phyloP scores from a whole-genome alignment of 2,113 vertebrate genomes.

The Cynocephalus volans region DNA sequence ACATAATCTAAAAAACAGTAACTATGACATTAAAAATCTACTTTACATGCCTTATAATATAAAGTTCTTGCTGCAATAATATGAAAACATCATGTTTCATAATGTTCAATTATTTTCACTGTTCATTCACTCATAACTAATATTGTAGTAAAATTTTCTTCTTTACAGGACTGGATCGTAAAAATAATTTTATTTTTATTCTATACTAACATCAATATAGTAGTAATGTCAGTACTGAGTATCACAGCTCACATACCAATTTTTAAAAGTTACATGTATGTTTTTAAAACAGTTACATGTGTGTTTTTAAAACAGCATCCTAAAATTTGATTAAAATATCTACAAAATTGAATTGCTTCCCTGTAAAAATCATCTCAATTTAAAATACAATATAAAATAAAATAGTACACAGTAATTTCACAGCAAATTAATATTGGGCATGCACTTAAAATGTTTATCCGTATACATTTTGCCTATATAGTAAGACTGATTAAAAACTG shows the following conservation, averaged over 20 bases:
- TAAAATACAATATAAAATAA: constrained; percentile 48
- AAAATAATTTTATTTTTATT: constrained; percentile 1
- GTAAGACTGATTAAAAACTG: constrained; percentile 18
- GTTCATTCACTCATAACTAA: background rate
- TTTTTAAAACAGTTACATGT: background rate
- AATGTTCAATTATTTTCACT: background rate
- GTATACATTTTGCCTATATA: background rate
- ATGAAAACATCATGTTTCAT: background rate
- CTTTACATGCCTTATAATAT: background rate
- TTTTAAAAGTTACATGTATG: background rate
- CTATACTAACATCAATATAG: background rate
- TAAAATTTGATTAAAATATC: background rate
- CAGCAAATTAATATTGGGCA: background rate
- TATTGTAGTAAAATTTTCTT: background rate
- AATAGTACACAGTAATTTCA: constrained; percentile 29
- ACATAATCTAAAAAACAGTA: constrained; percentile 12
- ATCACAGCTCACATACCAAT: background rate
- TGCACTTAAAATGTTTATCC: constrained; percentile 1
- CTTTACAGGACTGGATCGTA: background rate
- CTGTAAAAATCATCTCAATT: constrained; percentile 21
- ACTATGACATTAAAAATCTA: background rate
- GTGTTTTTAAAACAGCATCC: background rate
- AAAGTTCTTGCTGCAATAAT: background rate
- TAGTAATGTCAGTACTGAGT: background rate
- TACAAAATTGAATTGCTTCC: background rate